Conservation (phyloP, 2,888 invertebrate genomes). For the Scaptomyza tumidula region DNA sequence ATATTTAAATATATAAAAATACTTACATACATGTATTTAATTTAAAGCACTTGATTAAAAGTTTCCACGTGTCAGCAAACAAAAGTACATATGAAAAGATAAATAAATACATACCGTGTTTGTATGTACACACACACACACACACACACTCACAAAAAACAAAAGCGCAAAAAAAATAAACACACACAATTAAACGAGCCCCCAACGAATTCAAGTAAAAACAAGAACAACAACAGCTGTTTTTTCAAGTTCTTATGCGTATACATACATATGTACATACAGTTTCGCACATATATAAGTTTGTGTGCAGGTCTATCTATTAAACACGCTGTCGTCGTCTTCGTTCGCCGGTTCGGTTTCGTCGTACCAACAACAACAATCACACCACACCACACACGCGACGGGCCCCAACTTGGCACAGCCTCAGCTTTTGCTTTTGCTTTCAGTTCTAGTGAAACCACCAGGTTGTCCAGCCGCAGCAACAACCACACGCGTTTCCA, state of each 20-base stretch:
- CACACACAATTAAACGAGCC: constrained; percentile 55
- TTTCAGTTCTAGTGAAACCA: constrained; percentile 81
- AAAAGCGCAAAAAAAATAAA: constrained; percentile 38
- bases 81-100: constrained; percentile 9
- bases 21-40: background rate
- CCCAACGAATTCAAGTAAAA: constrained; percentile 52
- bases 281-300: background rate
- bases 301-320: constrained; percentile 11
- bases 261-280: constrained; percentile 9
- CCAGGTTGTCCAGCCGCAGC: constrained; percentile 61
- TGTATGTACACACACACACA: constrained; percentile 1
- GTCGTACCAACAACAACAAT: constrained; percentile 46
- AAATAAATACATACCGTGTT: background rate
- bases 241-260: constrained; percentile 52
- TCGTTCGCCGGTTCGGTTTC: background rate
- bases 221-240: constrained; percentile 49
- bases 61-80: background rate
- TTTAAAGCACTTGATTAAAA: background rate
- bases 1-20: background rate
- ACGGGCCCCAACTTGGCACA: constrained; percentile 52
- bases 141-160: constrained; percentile 3
- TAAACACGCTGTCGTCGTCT: constrained; percentile 25
- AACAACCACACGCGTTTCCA: constrained; percentile 33
- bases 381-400: constrained; percentile 52
- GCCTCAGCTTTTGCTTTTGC: constrained; percentile 64